phyloP scores from a whole-genome alignment of 2,113 vertebrate genomes.

The Hypomesus transpacificus region DNA sequence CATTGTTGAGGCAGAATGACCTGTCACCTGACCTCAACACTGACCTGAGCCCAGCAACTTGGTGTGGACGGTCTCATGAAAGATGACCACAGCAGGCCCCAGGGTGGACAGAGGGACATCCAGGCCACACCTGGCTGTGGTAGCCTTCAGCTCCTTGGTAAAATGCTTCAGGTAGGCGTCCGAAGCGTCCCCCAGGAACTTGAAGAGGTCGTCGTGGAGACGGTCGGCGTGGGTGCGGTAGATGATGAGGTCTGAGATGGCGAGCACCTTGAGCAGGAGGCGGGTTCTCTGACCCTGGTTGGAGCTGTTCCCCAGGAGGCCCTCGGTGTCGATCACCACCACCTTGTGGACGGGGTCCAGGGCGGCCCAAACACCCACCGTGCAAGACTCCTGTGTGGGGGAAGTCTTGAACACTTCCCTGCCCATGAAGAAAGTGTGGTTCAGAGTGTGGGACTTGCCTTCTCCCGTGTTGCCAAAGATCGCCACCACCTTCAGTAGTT shows the following conservation, averaged over 20 bases:
- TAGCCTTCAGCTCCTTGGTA: slow-evolving; percentile 96
- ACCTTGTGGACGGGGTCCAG: slow-evolving; percentile 89
- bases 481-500: slow-evolving; percentile 95
- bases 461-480: slow-evolving; percentile 99
- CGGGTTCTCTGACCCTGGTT: slow-evolving; percentile 96
- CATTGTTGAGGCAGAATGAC: not conserved
- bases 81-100: slow-evolving; percentile 96
- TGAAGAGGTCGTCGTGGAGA: slow-evolving; percentile 98
- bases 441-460: slow-evolving; percentile 97
- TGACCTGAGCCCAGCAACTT: slow-evolving; percentile 93
- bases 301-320: slow-evolving; percentile 90
- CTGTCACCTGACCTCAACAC: slow-evolving; percentile 49
- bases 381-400: slow-evolving; percentile 95
- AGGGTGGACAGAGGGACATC: slow-evolving; percentile 95
- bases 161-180: slow-evolving; percentile 98
- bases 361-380: slow-evolving; percentile 95
- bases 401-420: slow-evolving; percentile 97
- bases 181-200: slow-evolving; percentile 96
- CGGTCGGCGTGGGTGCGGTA: slow-evolving; percentile 97
- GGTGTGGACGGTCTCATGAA: slow-evolving; percentile 98
- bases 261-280: slow-evolving; percentile 93
- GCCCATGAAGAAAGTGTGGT: slow-evolving; percentile 96
- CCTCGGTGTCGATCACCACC: slow-evolving; percentile 94
- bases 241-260: slow-evolving; percentile 95
- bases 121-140: slow-evolving; percentile 92